Conservation (phyloP, 2,888 invertebrate genomes). For the Agriopis leucophaearia region DNA sequence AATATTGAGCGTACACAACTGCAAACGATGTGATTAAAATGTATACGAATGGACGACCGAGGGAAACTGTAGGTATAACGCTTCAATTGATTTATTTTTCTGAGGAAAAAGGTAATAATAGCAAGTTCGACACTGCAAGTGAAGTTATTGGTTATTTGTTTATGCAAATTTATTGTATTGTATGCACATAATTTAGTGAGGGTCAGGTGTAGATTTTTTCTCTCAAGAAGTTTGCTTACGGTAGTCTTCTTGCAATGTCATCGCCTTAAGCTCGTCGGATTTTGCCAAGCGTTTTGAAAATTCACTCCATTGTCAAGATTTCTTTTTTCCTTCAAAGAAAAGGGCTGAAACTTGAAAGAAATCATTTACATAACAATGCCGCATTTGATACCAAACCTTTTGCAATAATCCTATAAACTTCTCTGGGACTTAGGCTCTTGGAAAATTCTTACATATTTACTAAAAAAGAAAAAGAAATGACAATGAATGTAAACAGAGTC, state of each 20-base stretch:
- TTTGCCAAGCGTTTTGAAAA: constrained; percentile 19
- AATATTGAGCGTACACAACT: too few relatives aligned
- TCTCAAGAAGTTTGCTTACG: neutral
- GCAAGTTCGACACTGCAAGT: too few relatives aligned
- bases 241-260: constrained; percentile 1
- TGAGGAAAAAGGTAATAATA: too few relatives aligned
- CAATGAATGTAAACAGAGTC: neutral
- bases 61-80: too few relatives aligned
- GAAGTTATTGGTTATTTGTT: too few relatives aligned
- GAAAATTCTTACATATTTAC: neutral
- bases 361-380: constrained; percentile 30
- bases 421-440: constrained; percentile 8
- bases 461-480: neutral
- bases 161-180: too few relatives aligned
- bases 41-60: too few relatives aligned
- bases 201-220: neutral
- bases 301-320: constrained; percentile 24
- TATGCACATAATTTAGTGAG: too few relatives aligned
- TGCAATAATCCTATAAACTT: constrained; percentile 23
- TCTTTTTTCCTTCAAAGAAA: constrained; percentile 22
- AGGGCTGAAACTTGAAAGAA: constrained; percentile 29
- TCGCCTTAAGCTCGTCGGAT: constrained; percentile 2
- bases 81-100: too few relatives aligned
- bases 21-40: too few relatives aligned
- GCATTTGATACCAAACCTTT: constrained; percentile 29